Conservation (phyloP, 2,797 vertebrate genomes). For the Pseudochirops corinnae region DNA sequence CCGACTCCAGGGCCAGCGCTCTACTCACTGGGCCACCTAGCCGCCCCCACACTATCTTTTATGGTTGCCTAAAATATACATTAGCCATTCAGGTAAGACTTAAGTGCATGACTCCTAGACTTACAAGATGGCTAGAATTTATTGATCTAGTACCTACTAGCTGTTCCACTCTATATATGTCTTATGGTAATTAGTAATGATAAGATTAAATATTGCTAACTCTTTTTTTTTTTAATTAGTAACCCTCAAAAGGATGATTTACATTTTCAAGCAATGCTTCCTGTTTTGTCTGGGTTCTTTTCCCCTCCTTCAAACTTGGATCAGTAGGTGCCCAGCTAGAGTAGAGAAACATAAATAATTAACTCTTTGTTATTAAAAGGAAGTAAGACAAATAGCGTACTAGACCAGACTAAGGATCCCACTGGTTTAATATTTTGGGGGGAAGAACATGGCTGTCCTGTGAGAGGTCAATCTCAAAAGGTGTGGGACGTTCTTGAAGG, state of each 20-base stretch:
- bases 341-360: constrained; percentile 6
- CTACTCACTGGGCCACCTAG: too few species aligned
- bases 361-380: constrained; percentile 14
- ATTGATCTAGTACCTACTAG: constrained; percentile 78
- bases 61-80: constrained; percentile 69
- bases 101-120: constrained; percentile 69
- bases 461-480: background rate
- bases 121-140: constrained; percentile 76
- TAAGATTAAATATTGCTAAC: constrained; percentile 66
- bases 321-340: constrained; percentile 50
- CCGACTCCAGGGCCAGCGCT: too few species aligned
- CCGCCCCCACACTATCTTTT: constrained; percentile 34
- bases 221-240: constrained; percentile 50
- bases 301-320: constrained; percentile 20
- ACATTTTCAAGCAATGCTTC: constrained; percentile 53
- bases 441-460: background rate
- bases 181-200: constrained; percentile 34
- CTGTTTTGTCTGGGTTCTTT: constrained; percentile 42
- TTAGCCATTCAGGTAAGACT: constrained; percentile 72
- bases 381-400: background rate
- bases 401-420: background rate
- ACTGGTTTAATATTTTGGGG: background rate
- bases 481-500: background rate
- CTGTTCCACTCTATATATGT: constrained; percentile 42
- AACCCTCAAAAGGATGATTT: constrained; percentile 63